A percentile compares a stretch with the other conserved stretches of the same genome.
These are phyloP conservation scores for Thinocorus orbignyianus DNA, from an alignment of 2,113 vertebrate genomes.

Conservation along the genomic window DNA sequence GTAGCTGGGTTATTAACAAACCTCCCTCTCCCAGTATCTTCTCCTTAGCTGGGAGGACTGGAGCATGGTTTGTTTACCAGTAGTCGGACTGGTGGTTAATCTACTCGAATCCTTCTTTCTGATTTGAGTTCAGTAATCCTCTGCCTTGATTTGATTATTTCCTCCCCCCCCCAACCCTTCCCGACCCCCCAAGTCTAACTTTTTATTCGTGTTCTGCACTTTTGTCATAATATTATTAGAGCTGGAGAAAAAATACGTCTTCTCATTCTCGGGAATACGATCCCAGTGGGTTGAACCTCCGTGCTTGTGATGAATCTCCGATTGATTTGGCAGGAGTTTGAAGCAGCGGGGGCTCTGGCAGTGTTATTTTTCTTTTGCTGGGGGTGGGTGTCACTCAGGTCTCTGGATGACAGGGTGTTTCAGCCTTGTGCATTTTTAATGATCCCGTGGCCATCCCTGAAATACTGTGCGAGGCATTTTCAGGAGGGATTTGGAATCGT, in stretches of 20 bases:
- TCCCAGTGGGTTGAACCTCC: not conserved
- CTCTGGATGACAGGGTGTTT: not conserved
- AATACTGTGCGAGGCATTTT: not conserved
- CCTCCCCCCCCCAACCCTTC: not conserved
- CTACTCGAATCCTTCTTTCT: not conserved
- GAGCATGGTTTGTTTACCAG: slow-evolving; percentile 34
- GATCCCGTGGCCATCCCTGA: not conserved
- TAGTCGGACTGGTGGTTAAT: not conserved
- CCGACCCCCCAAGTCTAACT: not conserved
- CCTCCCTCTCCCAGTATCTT: not conserved
- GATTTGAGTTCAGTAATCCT: not conserved
- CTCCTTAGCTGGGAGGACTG: not conserved
- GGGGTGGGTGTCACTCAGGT: not conserved
- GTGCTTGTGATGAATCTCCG: not conserved
- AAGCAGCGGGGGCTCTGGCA: not conserved
- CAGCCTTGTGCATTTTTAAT: not conserved
- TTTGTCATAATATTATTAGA: fast-evolving
- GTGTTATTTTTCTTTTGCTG: not conserved
- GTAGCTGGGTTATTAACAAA: not conserved
- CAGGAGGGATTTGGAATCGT: not conserved
- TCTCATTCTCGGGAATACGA: not conserved
- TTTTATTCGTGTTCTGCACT: not conserved
- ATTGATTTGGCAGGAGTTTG: not conserved
- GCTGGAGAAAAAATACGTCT: not conserved
- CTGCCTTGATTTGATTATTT: not conserved